phyloP scores from a whole-genome alignment of 1,140 invertebrate genomes.

The Piezodorus guildinii region DNA sequence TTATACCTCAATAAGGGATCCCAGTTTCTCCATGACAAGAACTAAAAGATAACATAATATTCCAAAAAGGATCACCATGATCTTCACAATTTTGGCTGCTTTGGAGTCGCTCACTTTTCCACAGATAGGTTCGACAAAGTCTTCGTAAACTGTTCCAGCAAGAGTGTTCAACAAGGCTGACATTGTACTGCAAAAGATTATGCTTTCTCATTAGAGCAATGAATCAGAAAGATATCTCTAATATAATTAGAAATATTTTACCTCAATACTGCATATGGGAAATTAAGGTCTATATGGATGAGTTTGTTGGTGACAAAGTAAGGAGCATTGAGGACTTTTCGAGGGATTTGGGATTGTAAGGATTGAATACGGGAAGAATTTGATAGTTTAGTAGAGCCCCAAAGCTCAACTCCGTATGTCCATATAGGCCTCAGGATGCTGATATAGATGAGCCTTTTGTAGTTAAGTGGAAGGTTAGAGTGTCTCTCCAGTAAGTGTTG shows the following conservation, averaged over 20 bases:
- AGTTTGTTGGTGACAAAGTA: no score
- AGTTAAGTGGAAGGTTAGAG: no score
- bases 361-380: no score
- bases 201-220: neutral
- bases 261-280: neutral
- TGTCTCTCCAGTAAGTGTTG: no score
- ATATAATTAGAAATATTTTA: neutral
- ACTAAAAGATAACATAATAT: slow-evolving; percentile 48
- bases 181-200: slow-evolving; percentile 48
- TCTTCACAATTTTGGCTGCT: slow-evolving; percentile 56
- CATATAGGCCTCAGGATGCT: no score
- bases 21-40: slow-evolving; percentile 55
- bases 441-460: no score
- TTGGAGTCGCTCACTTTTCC: slow-evolving; percentile 45
- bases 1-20: slow-evolving; percentile 45
- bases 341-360: no score
- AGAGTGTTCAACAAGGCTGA: slow-evolving; percentile 66
- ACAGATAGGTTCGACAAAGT: slow-evolving; percentile 55
- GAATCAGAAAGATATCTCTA: no score
- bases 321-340: no score
- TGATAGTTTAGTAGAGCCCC: no score
- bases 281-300: no score
- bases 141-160: slow-evolving; percentile 71
- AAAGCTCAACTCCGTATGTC: no score
- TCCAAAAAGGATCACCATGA: slow-evolving; percentile 49